Conservation (phyloP, 2,888 invertebrate species). For the Teinopalpus imperialis region DNA sequence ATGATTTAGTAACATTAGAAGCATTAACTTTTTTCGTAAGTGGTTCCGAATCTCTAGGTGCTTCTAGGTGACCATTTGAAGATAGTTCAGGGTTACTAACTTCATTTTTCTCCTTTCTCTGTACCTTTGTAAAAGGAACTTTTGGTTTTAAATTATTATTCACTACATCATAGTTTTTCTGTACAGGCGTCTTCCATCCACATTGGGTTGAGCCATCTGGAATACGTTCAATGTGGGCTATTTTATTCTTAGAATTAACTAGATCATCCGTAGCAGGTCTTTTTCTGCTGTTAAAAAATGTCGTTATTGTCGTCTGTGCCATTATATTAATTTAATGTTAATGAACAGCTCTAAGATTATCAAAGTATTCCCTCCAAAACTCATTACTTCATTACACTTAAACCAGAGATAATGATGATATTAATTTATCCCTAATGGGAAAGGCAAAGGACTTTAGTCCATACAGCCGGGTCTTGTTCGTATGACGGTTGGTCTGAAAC, state of each 20-base stretch:
- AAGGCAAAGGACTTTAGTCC: too few relatives aligned
- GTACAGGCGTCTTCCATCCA: constrained; percentile 25
- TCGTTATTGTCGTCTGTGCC: constrained; percentile 89
- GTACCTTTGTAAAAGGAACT: constrained; percentile 11
- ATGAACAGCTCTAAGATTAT: background rate
- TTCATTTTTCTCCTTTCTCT: constrained; percentile 24
- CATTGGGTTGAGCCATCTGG: constrained; percentile 36
- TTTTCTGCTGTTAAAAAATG: constrained; percentile 89
- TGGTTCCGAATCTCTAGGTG: constrained; percentile 31
- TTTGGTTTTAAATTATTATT: constrained; percentile 26
- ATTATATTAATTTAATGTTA: constrained; percentile 54
- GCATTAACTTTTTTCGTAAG: constrained; percentile 61
- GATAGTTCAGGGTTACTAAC: constrained; percentile 6
- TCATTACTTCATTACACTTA: too few relatives aligned
- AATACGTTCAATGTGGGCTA: constrained; percentile 53
- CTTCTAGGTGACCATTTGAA: constrained; percentile 8
- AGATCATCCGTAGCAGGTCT: constrained; percentile 87
- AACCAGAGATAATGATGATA: too few relatives aligned
- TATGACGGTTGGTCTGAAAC: too few relatives aligned
- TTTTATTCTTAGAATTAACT: constrained; percentile 76
- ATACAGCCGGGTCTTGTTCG: too few relatives aligned
- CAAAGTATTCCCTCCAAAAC: constrained; percentile 34
- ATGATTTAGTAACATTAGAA: constrained; percentile 44
- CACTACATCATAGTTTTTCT: constrained; percentile 31
- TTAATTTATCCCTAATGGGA: too few relatives aligned